Conservation (phyloP, 2,888 invertebrate species). For the Tridacna crocea region DNA sequence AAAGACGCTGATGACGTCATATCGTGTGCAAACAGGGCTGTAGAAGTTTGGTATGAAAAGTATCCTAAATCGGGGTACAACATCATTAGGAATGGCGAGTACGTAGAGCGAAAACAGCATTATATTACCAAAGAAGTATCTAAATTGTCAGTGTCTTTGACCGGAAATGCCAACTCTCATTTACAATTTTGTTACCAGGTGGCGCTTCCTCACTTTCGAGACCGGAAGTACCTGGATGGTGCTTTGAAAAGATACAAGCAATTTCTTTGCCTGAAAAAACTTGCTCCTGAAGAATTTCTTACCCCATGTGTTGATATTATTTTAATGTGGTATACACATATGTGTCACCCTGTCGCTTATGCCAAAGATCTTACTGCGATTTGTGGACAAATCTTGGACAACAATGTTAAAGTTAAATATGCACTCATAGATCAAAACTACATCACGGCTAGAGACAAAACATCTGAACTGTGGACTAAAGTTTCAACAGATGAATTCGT, state of each 20-base stretch:
- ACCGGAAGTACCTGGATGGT: constrained; percentile 47
- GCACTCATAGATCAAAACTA: constrained; percentile 35
- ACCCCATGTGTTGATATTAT: constrained; percentile 58
- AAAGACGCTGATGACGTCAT: constrained; percentile 25
- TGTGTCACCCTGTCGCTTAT: constrained; percentile 56
- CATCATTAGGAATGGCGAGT: constrained; percentile 52
- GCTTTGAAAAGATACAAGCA: constrained; percentile 57
- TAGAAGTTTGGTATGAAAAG: constrained; percentile 53
- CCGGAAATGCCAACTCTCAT: constrained; percentile 36
- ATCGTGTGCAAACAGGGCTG: constrained; percentile 37
- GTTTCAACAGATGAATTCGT: constrained; percentile 36
- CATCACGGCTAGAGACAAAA: constrained; percentile 38
- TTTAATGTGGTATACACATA: constrained; percentile 59
- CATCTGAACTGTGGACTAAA: constrained; percentile 40
- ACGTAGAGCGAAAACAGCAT: constrained; percentile 36
- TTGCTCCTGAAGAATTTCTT: constrained; percentile 43
- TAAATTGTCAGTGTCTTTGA: constrained; percentile 39
- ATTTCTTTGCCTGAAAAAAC: constrained; percentile 49
- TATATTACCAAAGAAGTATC: constrained; percentile 28
- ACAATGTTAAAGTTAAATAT: constrained; percentile 46
- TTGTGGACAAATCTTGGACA: constrained; percentile 53
- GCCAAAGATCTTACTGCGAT: constrained; percentile 47
- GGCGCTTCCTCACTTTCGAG: constrained; percentile 57
- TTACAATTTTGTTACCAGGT: constrained; percentile 61
- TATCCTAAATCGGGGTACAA: constrained; percentile 54